These are phyloP conservation scores for Corapipo altera DNA, from an alignment of 2,113 vertebrate species.

Conservation along the genomic window DNA sequence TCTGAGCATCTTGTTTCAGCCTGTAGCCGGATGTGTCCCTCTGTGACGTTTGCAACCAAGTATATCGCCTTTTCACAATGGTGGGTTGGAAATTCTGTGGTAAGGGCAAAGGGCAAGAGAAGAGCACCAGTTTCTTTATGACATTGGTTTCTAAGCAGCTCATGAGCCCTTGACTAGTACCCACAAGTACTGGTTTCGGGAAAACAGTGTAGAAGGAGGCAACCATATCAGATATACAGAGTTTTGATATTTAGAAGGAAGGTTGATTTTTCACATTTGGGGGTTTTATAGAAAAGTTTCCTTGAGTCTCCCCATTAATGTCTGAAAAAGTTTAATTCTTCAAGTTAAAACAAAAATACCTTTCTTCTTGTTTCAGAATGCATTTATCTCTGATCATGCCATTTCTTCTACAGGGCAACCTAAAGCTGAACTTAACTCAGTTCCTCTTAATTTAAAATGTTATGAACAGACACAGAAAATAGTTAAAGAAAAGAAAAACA, in stretches of 20 bases:
- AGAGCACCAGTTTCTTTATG: neutral
- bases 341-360: neutral
- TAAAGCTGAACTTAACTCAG: neutral
- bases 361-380: neutral
- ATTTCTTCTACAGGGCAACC: neutral
- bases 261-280: neutral
- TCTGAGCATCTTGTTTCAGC: neutral
- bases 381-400: neutral
- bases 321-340: neutral
- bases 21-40: neutral
- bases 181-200: neutral
- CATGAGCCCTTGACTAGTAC: neutral
- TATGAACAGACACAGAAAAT: neutral
- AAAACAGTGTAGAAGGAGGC: neutral
- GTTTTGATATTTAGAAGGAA: neutral
- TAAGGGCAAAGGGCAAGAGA: neutral
- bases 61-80: neutral
- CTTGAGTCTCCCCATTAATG: neutral
- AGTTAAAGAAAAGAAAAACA: neutral
- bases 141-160: neutral
- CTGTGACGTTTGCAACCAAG: neutral
- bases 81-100: neutral
- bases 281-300: neutral
- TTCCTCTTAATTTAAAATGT: neutral
- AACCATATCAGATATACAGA: neutral